These are phyloP conservation scores for Knipowitschia caucasica DNA, from an alignment of 2,797 vertebrate species.

Conservation along the genomic window DNA sequence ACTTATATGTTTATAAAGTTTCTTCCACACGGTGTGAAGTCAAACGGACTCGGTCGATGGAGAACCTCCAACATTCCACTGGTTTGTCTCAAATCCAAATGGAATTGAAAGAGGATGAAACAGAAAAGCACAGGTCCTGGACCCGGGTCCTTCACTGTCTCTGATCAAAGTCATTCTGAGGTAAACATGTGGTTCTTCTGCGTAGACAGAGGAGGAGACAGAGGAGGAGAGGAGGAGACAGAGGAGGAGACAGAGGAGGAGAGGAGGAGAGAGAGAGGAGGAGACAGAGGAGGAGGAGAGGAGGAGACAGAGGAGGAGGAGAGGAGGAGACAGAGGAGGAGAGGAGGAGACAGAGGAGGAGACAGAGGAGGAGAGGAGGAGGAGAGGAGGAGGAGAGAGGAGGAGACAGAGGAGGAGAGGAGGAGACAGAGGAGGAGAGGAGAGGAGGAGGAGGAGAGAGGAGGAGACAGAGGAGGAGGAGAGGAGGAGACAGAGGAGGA, in stretches of 20 bases:
- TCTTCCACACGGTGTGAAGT: too few species aligned
- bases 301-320: conserved; percentile 19
- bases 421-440: neutral
- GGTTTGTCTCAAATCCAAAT: too few species aligned
- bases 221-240: neutral
- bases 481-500: conserved; percentile 68
- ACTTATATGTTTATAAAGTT: too few species aligned
- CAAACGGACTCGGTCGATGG: too few species aligned
- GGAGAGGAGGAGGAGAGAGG: neutral
- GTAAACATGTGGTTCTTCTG: too few species aligned
- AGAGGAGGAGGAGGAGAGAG: neutral
- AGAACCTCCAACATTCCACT: too few species aligned
- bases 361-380: neutral
- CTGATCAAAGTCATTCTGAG: conserved; percentile 11
- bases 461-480: neutral
- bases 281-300: neutral
- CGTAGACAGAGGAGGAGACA: neutral
- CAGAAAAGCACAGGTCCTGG: too few species aligned
- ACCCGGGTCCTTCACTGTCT: too few species aligned
- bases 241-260: neutral
- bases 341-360: neutral
- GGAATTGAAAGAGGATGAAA: too few species aligned
- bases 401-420: neutral
- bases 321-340: conserved; percentile 6
- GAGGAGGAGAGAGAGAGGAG: neutral